Conservation (phyloP, 1,140 invertebrate genomes). For the Bombus haemorrhoidalis region DNA sequence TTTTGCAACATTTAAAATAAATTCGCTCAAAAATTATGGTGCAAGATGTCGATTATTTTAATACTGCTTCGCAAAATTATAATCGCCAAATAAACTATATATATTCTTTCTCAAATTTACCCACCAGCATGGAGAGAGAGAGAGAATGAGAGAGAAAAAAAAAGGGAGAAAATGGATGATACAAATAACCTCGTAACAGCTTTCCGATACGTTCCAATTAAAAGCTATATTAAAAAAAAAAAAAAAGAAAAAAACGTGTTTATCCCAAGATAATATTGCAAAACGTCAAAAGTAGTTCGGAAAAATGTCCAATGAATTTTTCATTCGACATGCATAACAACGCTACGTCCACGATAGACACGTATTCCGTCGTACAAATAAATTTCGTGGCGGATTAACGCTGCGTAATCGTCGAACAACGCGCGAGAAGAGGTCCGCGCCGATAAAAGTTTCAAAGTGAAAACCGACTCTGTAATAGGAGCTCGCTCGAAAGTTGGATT, state of each 20-base stretch:
- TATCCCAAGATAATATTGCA: background rate
- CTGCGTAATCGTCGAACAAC: constrained; percentile 14
- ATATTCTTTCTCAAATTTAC: background rate
- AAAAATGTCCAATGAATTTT: background rate
- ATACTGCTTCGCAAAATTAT: background rate
- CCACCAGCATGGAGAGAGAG: too few relatives aligned
- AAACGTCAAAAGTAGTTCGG: background rate
- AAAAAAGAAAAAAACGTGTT: background rate
- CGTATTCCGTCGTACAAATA: background rate
- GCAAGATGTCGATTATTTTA: constrained; percentile 1
- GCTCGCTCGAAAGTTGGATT: constrained; percentile 28
- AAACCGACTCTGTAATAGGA: constrained; percentile 6
- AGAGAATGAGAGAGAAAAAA: too few relatives aligned
- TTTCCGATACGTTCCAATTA: background rate
- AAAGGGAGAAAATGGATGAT: too few relatives aligned
- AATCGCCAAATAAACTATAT: background rate
- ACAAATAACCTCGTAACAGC: background rate
- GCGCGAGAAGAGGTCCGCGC: background rate
- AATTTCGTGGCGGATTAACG: constrained; percentile 14
- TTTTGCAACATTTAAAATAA: constrained; percentile 2
- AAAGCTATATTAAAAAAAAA: background rate
- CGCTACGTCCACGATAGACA: background rate
- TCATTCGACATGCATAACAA: background rate
- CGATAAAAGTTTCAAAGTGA: constrained; percentile 27
- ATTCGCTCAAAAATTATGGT: background rate